Base-by-base conservation (phyloP, 2,888 invertebrate species). In the Ophion obscuratus region DNA sequence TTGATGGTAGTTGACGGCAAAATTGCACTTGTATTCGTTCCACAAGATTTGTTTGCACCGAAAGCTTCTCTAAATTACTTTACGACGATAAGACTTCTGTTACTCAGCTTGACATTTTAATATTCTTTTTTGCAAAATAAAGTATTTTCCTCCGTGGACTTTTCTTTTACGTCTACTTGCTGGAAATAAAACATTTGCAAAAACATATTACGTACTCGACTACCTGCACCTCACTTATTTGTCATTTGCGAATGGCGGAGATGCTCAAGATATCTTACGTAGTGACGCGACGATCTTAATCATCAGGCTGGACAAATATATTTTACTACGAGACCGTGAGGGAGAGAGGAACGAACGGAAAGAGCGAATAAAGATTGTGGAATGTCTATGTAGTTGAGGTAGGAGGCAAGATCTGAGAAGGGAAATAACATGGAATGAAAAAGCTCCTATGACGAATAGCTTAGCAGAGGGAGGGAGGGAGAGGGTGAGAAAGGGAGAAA, bases 351-450 rank as follows among this genome's bases (percentile, higher is more conserved):
- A 57, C 53, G 5, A 17, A 53, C 17, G 11, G 14, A 17, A 53
- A 53, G 17, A 17, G 14, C 17, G 17, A 53, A 53, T 31, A 53
- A 53, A 53, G 17, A 53, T 59, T 27, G 4, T 31, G 57, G 57
- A 59, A 73, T 24, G 57, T 73, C 57, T 57, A 31, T 17, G 31
- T 59, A 20, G 57, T 36, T 10, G 20, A 59, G 36, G 59, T 11
- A 59, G 14, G 36, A 59, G 36, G 57, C 31, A 59, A 36, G n/a
- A 59, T 53, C 17, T 27, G 53, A 53, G n/a, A 36, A 67, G 53
- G 27, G n/a, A 73, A 73, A 73, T 73, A 59, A 73, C 59, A 73
- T 10, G 36, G 57, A 73, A 36, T 59, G 73, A 73, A 36, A 36
- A n/a, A 59, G 73, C n/a, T 70, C 11, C 17, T 47, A 24, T n/a